These are phyloP conservation scores for Mungos mungo DNA, from an alignment of 2,113 vertebrate genomes.

Conservation along the genomic window DNA sequence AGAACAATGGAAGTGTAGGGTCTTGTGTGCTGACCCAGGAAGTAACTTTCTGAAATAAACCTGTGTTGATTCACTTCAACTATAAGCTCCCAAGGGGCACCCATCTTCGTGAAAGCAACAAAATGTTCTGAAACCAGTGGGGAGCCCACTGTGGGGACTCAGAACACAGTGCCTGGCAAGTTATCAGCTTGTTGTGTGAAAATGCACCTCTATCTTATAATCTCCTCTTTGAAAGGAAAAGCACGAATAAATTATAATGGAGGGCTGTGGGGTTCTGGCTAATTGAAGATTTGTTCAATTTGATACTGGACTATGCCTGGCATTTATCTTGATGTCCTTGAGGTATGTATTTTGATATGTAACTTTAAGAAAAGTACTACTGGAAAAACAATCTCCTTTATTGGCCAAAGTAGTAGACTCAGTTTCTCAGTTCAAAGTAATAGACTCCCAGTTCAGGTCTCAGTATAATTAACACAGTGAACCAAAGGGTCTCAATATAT, in stretches of 20 bases:
- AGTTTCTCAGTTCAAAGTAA: background rate
- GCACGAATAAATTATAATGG: constrained; percentile 49
- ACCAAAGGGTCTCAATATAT: background rate
- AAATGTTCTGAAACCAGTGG: background rate
- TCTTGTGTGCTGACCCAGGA: background rate
- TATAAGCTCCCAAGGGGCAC: background rate
- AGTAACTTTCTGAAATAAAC: constrained; percentile 55
- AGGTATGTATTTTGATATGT: constrained; percentile 13
- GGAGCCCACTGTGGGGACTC: background rate
- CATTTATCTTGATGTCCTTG: background rate
- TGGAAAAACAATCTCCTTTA: background rate
- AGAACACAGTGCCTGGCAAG: background rate
- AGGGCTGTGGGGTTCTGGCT: background rate
- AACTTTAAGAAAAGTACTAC: constrained; percentile 36
- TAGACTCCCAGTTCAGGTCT: background rate
- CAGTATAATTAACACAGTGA: constrained; percentile 6
- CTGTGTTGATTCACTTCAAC: background rate
- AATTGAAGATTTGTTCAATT: background rate
- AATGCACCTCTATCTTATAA: background rate
- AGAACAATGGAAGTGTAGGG: background rate
- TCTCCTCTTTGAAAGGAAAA: constrained; percentile 55
- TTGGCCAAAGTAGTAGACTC: background rate
- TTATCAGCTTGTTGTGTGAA: background rate
- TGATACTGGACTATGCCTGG: background rate
- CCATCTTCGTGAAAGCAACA: constrained; percentile 8